Conservation (phyloP, 2,888 invertebrate genomes). For the Lamellibrachia satsuma region DNA sequence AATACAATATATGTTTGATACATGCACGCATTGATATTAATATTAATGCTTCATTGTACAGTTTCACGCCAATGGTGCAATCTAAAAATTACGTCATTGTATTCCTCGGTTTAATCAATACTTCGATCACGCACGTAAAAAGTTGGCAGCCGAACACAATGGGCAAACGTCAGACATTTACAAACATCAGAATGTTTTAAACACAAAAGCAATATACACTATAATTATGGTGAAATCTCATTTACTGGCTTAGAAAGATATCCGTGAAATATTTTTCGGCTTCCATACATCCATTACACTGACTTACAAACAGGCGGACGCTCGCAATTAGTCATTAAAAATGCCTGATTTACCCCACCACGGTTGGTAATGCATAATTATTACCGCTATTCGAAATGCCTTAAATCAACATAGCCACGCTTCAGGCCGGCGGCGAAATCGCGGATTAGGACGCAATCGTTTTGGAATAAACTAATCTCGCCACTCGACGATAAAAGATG, state of each 20-base stretch:
- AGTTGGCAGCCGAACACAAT: neutral
- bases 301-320: neutral
- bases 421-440: neutral
- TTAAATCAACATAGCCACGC: neutral
- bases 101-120: neutral
- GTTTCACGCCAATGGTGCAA: neutral
- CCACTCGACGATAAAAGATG: slow-evolving; percentile 13
- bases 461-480: slow-evolving; percentile 5
- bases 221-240: neutral
- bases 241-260: neutral
- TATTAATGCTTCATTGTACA: neutral
- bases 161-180: neutral
- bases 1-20: neutral
- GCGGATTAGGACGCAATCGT: neutral
- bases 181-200: neutral
- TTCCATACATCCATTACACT: neutral
- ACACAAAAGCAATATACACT: neutral
- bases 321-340: neutral
- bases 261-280: neutral
- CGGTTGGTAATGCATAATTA: neutral
- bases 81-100: neutral
- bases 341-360: no score
- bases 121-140: neutral
- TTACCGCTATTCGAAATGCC: neutral
- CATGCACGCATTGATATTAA: neutral